Base-by-base conservation (phyloP, 2,888 invertebrate genomes). In the Parascotia fuliginaria region DNA sequence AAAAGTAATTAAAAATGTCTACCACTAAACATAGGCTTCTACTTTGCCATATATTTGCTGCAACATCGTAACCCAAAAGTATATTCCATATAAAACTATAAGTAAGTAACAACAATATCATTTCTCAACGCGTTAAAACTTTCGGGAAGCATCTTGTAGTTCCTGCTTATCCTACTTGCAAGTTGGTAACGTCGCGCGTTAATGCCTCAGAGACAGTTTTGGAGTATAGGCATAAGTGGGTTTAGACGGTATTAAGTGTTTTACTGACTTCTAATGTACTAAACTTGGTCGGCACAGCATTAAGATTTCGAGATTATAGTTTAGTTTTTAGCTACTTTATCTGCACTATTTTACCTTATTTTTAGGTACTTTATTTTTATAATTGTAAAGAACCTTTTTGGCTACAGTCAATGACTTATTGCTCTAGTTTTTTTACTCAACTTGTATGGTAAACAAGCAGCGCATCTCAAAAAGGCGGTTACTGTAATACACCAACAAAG, bases 141-240 rank as follows among this genome's bases (percentile, higher is more conserved):
- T 69, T 55, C n/a, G 16, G 9, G 48, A 38, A 53, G 40, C 54
- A 55, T 58, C 56, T 52, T 54, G 56, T 69, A 71, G 70, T 65
- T 64, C 42, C 66, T 74, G 64, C 53, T 65, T 64, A 65, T 49
- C 57, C 51, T 29, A 65, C 37, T 65, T 57, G 36, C 57, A 65
- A 68, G 61, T 66, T 56, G 13, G 42, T 60, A 62, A 66, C 56
- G 56, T 55, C 46, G 39, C 42, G 39, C 60, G 63, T 50, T 72
- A 70, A 65, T 70, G 64, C 66, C 50, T 36, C 39, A 42, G 59
- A 71, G 71, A 70, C 66, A 75, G 75, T 75, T 75, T 60, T 56
- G 52, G 65, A 72, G 69, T 64, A 62, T 65, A 65, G 52, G 61
- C 64, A 58, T 68, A 70, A 68, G 69, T 67, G 65, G 54, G 62